Evolutionary conservation across 2,888 invertebrate species (phyloP).

Genomic region (Vannuccia rotundouncinata): DNA sequence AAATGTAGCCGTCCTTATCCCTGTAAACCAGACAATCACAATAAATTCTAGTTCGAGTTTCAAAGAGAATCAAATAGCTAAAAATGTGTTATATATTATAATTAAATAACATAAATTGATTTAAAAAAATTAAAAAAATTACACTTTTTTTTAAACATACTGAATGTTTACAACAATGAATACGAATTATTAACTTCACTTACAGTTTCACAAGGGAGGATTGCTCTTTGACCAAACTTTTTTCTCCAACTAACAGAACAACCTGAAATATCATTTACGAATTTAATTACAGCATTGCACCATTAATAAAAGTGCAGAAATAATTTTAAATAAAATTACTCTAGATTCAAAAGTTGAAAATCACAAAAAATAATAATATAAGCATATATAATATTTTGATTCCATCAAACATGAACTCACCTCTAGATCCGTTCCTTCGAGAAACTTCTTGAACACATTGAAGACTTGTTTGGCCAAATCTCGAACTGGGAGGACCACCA

Average conservation of each 20-base stretch:
- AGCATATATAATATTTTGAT: no score
- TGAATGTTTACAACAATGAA: no score
- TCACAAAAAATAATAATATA: no score
- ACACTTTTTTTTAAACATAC: no score
- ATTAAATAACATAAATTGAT: no score
- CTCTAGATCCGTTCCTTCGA: not conserved
- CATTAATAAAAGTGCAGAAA: no score
- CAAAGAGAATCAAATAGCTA: no score
- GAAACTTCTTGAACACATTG: not conserved
- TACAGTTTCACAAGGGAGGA: slow-evolving; percentile 4
- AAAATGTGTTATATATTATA: no score
- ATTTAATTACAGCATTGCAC: not conserved
- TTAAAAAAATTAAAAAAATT: no score
- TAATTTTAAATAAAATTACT: no score
- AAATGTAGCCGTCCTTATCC: not conserved
- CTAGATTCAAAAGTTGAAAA: no score
- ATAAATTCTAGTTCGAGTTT: not conserved
- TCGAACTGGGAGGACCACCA: slow-evolving; percentile 85
- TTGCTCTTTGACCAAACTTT: slow-evolving; percentile 37
- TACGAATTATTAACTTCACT: not conserved
- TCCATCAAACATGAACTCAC: no score
- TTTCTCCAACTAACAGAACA: slow-evolving; percentile 32
- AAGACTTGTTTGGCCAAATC: slow-evolving; percentile 79
- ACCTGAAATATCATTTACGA: not conserved
- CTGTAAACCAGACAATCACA: not conserved